Evolutionary conservation across 2,888 invertebrate genomes (phyloP).

Genomic region (Drosophila sordidula): DNA sequence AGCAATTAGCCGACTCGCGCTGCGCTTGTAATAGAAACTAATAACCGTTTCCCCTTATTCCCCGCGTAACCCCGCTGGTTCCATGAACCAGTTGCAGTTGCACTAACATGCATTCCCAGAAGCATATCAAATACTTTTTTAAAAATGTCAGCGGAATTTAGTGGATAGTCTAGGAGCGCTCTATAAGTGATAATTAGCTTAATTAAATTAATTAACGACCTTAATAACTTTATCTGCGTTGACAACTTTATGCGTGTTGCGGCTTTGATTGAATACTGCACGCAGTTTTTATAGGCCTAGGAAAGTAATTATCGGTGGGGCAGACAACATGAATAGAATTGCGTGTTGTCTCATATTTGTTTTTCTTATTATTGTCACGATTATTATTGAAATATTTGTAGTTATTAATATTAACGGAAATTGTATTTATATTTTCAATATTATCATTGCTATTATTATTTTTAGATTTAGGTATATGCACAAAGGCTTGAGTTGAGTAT

Average conservation of each 20-base stretch:
- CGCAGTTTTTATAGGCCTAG: constrained; percentile 13
- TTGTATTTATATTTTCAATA: not conserved
- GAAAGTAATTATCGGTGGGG: not conserved
- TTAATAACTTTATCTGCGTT: constrained; percentile 65
- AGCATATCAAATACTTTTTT: constrained; percentile 34
- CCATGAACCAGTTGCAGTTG: not conserved
- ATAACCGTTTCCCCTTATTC: constrained; percentile 18
- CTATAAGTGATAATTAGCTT: constrained; percentile 57
- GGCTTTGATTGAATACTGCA: constrained; percentile 43
- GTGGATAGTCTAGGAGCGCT: constrained; percentile 5
- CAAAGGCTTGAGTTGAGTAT: too few species aligned
- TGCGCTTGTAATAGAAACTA: constrained; percentile 62
- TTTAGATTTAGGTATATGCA: too few species aligned
- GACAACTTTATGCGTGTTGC: constrained; percentile 50
- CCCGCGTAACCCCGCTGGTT: not conserved
- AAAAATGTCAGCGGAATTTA: constrained; percentile 17
- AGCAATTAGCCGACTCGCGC: constrained; percentile 53
- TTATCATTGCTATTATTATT: not conserved
- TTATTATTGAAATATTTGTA: not conserved
- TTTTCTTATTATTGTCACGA: not conserved
- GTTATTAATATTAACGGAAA: not conserved
- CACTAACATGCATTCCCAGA: constrained; percentile 38
- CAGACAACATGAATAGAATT: not conserved
- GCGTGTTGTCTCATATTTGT: not conserved
- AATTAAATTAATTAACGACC: constrained; percentile 53